phyloP scores from a whole-genome alignment of 2,113 vertebrate genomes.

The Eurypyga helias region DNA sequence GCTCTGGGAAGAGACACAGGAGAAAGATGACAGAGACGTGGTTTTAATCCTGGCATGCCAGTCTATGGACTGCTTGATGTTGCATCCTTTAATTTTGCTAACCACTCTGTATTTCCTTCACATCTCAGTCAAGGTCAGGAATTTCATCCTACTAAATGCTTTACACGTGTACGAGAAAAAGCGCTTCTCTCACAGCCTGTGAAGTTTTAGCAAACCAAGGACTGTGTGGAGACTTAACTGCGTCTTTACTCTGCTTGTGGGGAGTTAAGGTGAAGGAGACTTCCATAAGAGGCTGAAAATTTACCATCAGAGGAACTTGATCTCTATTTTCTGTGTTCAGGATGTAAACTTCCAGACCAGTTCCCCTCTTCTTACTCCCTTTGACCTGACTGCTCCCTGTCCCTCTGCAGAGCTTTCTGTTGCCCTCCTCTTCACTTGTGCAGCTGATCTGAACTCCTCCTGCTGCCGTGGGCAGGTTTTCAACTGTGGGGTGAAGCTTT shows the following conservation, averaged over 20 bases:
- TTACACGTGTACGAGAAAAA: not conserved
- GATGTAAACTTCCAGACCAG: not conserved
- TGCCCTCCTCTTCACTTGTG: not conserved
- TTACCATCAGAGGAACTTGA: not conserved
- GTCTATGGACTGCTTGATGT: not conserved
- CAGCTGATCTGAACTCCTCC: not conserved
- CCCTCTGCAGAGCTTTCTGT: not conserved
- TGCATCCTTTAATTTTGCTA: not conserved
- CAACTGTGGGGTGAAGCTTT: not conserved
- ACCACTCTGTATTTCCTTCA: not conserved
- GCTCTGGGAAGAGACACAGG: not conserved
- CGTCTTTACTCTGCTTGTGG: not conserved
- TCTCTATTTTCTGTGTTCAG: not conserved
- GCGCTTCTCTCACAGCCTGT: not conserved
- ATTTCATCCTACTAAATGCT: not conserved
- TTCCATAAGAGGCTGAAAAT: not conserved
- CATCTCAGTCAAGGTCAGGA: not conserved
- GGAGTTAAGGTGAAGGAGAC: not conserved
- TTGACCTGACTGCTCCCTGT: not conserved
- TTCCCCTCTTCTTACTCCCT: not conserved
- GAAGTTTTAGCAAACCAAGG: not conserved
- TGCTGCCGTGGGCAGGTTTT: fast-evolving
- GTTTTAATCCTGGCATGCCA: not conserved
- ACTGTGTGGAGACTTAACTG: not conserved
- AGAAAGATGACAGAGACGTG: not conserved